A percentile compares a stretch with the other conserved stretches of the same genome.
Conservation (phyloP, 2,113 vertebrate genomes). For the Paramormyrops kingsleyae region DNA sequence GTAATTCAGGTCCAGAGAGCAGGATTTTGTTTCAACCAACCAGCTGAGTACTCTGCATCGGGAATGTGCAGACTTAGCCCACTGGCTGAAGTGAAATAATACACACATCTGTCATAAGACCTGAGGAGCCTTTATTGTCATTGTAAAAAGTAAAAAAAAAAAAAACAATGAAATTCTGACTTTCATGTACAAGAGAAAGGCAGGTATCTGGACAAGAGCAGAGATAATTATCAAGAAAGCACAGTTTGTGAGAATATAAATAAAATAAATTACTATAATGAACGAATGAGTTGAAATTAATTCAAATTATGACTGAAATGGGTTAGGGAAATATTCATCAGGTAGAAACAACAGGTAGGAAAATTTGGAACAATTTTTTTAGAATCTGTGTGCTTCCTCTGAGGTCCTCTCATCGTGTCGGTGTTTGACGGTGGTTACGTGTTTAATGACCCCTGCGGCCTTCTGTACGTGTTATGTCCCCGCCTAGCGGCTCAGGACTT, state of each 20-base stretch:
- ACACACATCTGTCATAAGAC: not conserved
- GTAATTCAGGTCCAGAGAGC: no score
- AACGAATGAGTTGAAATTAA: not conserved
- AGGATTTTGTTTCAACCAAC: no score
- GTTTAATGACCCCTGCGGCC: not conserved
- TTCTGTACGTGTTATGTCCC: not conserved
- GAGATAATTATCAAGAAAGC: not conserved
- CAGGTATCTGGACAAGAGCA: not conserved
- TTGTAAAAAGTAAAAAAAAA: not conserved
- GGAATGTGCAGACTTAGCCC: not conserved
- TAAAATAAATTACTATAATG: not conserved
- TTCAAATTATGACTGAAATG: no score
- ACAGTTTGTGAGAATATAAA: not conserved
- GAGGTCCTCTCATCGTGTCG: not conserved
- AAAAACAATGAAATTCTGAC: not conserved
- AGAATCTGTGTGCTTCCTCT: not conserved
- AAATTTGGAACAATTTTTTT: not conserved
- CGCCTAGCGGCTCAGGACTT: slow-evolving; percentile 72
- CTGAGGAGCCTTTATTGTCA: not conserved
- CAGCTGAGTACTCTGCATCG: not conserved
- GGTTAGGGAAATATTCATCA: no score
- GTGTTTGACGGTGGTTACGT: not conserved
- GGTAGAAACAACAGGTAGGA: no score
- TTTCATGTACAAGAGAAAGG: not conserved
- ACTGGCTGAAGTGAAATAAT: not conserved